phyloP scores from a whole-genome alignment of 2,113 vertebrate genomes.

The Hypanus sabinus region DNA sequence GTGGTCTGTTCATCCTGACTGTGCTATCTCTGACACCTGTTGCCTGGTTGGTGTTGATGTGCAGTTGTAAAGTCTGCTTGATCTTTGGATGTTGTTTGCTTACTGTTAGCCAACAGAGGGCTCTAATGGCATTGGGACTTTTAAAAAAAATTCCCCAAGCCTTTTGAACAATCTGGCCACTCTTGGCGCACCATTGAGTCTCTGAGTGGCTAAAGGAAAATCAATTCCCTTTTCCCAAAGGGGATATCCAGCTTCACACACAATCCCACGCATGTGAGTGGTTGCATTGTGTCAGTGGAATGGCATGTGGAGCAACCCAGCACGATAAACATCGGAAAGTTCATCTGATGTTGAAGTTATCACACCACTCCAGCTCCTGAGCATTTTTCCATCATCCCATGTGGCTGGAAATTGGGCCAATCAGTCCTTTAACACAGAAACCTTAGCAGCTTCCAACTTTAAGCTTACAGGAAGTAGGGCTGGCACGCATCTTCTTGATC shows the following conservation, averaged over 20 bases:
- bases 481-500: not conserved
- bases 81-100: not conserved
- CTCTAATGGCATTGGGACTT: not conserved
- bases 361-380: not conserved
- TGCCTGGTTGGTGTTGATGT: not conserved
- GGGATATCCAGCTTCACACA: not conserved
- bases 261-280: not conserved
- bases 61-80: not conserved
- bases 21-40: too few species aligned
- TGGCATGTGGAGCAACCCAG: not conserved
- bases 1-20: too few species aligned
- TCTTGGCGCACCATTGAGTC: not conserved
- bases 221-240: too few species aligned
- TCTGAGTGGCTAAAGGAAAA: not conserved
- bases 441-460: not conserved
- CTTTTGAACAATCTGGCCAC: not conserved
- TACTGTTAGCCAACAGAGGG: too few species aligned
- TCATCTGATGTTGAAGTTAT: not conserved
- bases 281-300: constrained; percentile 17
- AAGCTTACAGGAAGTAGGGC: not conserved
- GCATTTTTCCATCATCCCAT: not conserved
- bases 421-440: not conserved
- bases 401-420: not conserved
- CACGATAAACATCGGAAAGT: constrained; percentile 10
- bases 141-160: too few species aligned